Conservation (phyloP, 53 echinoderm and acorn worm genomes). For the Temnopleurus reevesii region DNA sequence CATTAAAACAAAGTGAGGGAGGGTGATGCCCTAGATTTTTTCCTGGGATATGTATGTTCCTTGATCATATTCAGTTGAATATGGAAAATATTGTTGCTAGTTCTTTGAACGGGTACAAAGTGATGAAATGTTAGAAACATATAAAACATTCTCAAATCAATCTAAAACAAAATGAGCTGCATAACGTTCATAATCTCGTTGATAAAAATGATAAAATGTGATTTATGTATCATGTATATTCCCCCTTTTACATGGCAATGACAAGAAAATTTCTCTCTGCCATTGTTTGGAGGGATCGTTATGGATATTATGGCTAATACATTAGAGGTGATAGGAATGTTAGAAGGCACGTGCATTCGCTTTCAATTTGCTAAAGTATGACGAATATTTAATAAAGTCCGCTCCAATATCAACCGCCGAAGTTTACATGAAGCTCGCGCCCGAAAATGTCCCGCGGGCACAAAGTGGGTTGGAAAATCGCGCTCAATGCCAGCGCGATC, state of each 20-base stretch:
- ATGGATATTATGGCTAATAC: conserved; percentile 5
- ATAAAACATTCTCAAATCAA: not conserved
- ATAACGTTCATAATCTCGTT: conserved; percentile 16
- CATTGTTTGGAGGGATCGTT: conserved; percentile 24
- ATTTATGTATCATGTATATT: conserved; percentile 24
- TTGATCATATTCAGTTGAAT: too few relatives aligned
- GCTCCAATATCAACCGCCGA: not conserved
- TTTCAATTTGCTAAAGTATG: conserved; percentile 17
- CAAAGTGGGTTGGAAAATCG: conserved; percentile 19
- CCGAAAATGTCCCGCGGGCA: conserved; percentile 31
- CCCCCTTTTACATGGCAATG: not conserved
- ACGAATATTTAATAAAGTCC: conserved; percentile 45
- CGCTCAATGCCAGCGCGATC: conserved; percentile 20
- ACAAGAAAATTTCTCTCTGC: not conserved
- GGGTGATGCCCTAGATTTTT: not conserved
- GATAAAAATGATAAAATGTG: conserved; percentile 29
- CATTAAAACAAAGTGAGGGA: not conserved
- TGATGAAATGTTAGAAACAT: too few relatives aligned
- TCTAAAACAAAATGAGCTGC: not conserved
- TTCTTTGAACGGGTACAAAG: not conserved
- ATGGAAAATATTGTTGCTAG: not conserved
- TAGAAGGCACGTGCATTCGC: not conserved
- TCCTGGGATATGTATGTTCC: not conserved
- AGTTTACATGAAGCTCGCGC: not conserved
- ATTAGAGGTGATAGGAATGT: conserved; percentile 23